Conservation (phyloP, 2,113 vertebrate genomes). For the Malurus melanocephalus region DNA sequence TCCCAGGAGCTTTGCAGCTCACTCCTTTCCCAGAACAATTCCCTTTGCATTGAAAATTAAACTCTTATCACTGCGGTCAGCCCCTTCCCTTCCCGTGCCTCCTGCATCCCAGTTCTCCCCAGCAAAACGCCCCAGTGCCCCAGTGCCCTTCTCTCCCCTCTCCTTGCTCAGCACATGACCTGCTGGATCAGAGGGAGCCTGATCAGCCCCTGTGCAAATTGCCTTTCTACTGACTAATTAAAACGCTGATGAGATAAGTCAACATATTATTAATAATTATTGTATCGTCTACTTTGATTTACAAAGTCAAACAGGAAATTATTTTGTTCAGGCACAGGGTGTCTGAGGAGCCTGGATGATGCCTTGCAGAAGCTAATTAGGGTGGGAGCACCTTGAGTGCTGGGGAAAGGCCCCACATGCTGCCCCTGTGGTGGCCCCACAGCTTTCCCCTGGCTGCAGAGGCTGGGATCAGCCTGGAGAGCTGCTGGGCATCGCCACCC, state of each 20-base stretch:
- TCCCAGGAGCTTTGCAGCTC: constrained; percentile 39
- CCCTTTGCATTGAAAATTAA: constrained; percentile 39
- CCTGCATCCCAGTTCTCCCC: not conserved
- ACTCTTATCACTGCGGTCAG: not conserved
- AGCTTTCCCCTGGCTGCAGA: not conserved
- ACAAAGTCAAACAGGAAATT: constrained; percentile 42
- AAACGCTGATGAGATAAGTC: constrained; percentile 60
- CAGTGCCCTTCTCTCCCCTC: constrained; percentile 23
- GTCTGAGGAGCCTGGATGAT: not conserved
- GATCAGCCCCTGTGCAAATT: constrained; percentile 25
- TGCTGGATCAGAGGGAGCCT: not conserved
- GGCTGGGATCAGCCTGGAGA: not conserved
- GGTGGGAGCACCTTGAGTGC: not conserved
- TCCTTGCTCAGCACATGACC: not conserved
- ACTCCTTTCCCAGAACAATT: constrained; percentile 5
- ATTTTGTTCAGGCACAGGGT: not conserved
- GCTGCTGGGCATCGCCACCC: not conserved
- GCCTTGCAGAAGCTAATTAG: not conserved
- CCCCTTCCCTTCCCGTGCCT: not conserved
- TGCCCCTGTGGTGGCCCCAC: not conserved
- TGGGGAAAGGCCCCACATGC: not conserved
- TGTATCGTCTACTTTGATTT: constrained; percentile 56
- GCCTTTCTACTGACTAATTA: constrained; percentile 56
- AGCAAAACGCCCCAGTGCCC: not conserved
- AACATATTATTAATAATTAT: constrained; percentile 66